Conservation (phyloP, 2,888 invertebrate genomes). For the Pterostichus niger region DNA sequence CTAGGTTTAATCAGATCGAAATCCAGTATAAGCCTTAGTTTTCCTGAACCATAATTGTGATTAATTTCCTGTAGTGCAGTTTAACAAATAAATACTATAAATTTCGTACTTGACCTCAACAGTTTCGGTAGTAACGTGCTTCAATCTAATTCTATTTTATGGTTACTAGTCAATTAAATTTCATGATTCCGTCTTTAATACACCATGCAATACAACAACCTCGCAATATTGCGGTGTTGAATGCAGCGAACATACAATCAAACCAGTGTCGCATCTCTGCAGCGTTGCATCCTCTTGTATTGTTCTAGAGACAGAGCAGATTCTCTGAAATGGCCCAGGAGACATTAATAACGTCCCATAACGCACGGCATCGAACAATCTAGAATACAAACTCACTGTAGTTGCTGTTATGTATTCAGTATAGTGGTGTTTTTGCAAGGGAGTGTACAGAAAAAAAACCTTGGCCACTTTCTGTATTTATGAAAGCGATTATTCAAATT, state of each 20-base stretch:
- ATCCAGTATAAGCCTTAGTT: no score
- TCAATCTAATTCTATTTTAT: background rate
- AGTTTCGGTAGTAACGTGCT: no score
- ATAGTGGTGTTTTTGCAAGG: background rate
- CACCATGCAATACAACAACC: no score
- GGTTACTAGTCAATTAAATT: background rate
- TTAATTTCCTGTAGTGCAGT: no score
- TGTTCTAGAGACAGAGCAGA: background rate
- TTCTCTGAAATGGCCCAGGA: background rate
- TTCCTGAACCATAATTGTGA: no score
- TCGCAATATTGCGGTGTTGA: background rate
- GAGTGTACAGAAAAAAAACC: slow-evolving; percentile 37
- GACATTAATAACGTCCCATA: slow-evolving; percentile 48
- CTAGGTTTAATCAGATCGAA: no score
- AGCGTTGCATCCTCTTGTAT: background rate
- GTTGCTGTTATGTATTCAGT: background rate
- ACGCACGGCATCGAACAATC: slow-evolving; percentile 21
- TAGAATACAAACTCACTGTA: slow-evolving; percentile 30
- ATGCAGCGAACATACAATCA: background rate
- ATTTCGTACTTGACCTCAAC: no score
- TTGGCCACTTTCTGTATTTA: slow-evolving; percentile 55
- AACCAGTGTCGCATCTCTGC: background rate
- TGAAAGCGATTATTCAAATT: slow-evolving; percentile 58
- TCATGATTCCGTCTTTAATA: background rate
- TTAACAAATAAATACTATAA: no score